Evolutionary conservation across 1,140 invertebrate genomes (phyloP).

Genomic region (Drosophila repletoides): DNA sequence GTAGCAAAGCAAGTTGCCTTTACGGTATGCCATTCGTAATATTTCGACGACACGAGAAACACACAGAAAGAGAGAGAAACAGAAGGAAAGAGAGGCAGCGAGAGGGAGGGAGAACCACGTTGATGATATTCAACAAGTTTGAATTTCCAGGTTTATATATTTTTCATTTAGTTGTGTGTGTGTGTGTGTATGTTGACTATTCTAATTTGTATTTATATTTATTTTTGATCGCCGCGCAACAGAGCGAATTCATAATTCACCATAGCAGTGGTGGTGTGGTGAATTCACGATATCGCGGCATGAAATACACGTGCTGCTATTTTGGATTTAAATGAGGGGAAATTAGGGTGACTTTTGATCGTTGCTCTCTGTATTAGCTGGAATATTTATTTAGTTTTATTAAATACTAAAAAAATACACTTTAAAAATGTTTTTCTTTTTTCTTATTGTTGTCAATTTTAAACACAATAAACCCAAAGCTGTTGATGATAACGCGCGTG

Average conservation of each 20-base stretch:
- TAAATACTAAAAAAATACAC: neutral
- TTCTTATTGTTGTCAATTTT: too few species aligned
- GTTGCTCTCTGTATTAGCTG: neutral
- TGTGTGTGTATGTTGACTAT: too few species aligned
- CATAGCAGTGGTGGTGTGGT: conserved; percentile 30
- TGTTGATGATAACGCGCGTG: conserved; percentile 11
- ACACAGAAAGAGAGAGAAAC: neutral
- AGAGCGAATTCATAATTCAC: conserved; percentile 38
- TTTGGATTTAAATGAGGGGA: neutral
- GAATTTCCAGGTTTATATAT: conserved; percentile 12
- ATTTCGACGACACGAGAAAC: conserved; percentile 12
- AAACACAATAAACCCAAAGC: too few species aligned
- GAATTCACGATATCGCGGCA: conserved; percentile 1
- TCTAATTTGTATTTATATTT: conserved; percentile 47
- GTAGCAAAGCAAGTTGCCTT: conserved; percentile 4
- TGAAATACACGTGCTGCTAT: conserved; percentile 12
- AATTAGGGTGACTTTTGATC: neutral
- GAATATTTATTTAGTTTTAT: neutral
- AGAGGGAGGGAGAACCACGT: neutral
- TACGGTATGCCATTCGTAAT: conserved; percentile 39
- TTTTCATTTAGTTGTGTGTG: neutral
- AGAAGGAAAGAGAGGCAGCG: neutral
- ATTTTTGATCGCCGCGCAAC: conserved; percentile 15
- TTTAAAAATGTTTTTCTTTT: too few species aligned
- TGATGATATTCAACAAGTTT: conserved; percentile 53